These are phyloP conservation scores for Platycnemis pennipes DNA, from an alignment of 2,888 invertebrate genomes.

Conservation along the genomic window DNA sequence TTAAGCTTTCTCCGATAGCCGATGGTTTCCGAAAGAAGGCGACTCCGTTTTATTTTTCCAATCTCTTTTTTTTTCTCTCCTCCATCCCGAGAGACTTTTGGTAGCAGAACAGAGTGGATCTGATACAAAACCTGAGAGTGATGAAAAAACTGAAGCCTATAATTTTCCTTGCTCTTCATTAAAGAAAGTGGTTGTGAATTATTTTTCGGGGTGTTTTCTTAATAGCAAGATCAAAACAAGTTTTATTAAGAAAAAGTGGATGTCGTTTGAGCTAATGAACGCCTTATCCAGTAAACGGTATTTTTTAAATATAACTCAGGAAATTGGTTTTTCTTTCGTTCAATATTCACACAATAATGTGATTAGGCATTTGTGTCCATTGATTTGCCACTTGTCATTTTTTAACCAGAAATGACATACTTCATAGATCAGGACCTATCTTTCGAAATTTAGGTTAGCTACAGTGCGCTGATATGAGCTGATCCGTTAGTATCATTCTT, in stretches of 20 bases:
- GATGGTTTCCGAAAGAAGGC: neutral
- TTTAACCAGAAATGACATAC: no score
- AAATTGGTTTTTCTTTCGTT: neutral
- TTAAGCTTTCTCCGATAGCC: neutral
- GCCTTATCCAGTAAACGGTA: neutral
- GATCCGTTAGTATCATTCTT: no score
- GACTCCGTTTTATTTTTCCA: neutral
- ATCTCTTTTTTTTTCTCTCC: neutral
- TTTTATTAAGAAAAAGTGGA: neutral
- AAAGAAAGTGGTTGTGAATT: conserved; percentile 32
- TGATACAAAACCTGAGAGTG: conserved; percentile 20
- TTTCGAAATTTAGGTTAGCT: neutral
- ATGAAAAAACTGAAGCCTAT: conserved; percentile 33
- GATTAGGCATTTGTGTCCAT: neutral
- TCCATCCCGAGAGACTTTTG: neutral
- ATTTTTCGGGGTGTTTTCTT: conserved; percentile 22
- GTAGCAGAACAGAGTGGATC: conserved; percentile 33
- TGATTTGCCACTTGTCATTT: neutral
- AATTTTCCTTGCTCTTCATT: conserved; percentile 54
- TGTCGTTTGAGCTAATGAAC: conserved; percentile 28
- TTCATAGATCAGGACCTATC: neutral
- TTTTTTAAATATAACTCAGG: neutral
- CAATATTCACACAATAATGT: neutral
- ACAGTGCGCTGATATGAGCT: neutral
- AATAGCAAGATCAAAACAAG: conserved; percentile 9